A percentile compares a stretch with the other conserved stretches of the same genome.
phyloP scores from a whole-genome alignment of 1,140 invertebrate genomes.

The Magallana gigas region DNA sequence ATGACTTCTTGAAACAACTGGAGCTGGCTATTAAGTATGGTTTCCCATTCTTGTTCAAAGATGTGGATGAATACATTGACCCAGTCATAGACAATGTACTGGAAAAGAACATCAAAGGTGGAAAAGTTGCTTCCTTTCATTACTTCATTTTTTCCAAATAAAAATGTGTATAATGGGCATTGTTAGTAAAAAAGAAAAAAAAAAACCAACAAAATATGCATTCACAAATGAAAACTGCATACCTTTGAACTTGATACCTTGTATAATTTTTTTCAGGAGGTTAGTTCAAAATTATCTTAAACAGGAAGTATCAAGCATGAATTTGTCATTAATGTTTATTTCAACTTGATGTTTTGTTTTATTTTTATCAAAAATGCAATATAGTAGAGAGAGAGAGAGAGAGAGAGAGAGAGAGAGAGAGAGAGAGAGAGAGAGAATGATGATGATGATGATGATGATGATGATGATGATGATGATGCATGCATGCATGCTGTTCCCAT shows the following conservation, averaged over 20 bases:
- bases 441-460: too few relatives aligned
- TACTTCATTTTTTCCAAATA: neutral
- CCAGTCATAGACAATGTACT: slow-evolving; percentile 93
- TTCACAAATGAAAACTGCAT: too few relatives aligned
- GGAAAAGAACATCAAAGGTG: slow-evolving; percentile 91
- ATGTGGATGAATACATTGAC: slow-evolving; percentile 94
- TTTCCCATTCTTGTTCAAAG: slow-evolving; percentile 90
- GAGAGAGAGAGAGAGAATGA: too few relatives aligned
- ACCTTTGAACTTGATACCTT: neutral
- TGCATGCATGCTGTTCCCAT: too few relatives aligned
- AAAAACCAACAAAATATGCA: too few relatives aligned
- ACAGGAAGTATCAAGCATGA: slow-evolving; percentile 25
- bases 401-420: too few relatives aligned
- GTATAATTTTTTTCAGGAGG: slow-evolving; percentile 14
- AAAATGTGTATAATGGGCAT: neutral
- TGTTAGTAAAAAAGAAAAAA: neutral
- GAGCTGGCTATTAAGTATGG: slow-evolving; percentile 94
- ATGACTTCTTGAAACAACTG: slow-evolving; percentile 90
- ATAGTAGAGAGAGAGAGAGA: too few relatives aligned
- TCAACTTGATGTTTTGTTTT: too few relatives aligned
- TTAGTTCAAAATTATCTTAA: neutral
- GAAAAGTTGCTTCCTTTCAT: neutral
- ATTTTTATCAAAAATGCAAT: too few relatives aligned
- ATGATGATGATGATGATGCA: too few relatives aligned
- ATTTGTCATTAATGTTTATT: neutral